A percentile compares a stretch with the other conserved stretches of the same genome.
Conservation (phyloP, 2,888 invertebrate species). For the Drosophila crucigera region DNA sequence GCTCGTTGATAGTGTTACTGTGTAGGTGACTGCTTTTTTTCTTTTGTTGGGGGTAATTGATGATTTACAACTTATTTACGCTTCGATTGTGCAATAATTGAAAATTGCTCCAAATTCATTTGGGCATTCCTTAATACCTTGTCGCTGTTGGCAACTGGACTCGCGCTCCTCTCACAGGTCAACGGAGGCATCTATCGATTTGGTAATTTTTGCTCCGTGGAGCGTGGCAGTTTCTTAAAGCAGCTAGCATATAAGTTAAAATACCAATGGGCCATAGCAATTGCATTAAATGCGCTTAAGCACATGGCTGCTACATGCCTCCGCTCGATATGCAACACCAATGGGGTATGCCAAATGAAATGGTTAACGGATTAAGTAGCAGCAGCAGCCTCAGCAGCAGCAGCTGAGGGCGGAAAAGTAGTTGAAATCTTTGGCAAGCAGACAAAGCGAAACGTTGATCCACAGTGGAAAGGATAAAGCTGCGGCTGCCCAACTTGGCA, state of each 20-base stretch:
- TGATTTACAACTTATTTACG: slow-evolving; percentile 83
- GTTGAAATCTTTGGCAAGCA: slow-evolving; percentile 62
- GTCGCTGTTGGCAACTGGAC: slow-evolving; percentile 45
- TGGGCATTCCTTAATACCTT: slow-evolving; percentile 58
- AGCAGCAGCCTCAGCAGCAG: slow-evolving; percentile 27
- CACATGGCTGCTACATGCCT: slow-evolving; percentile 53
- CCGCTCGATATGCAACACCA: slow-evolving; percentile 55
- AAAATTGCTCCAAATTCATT: slow-evolving; percentile 78
- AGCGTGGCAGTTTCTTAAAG: slow-evolving; percentile 26
- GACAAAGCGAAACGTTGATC: slow-evolving; percentile 71
- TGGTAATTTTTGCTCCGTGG: slow-evolving; percentile 17
- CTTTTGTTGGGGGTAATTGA: slow-evolving; percentile 69
- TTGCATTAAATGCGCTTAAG: slow-evolving; percentile 49
- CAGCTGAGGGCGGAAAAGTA: slow-evolving; percentile 40
- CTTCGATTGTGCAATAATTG: slow-evolving; percentile 82
- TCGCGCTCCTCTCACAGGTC: slow-evolving; percentile 38
- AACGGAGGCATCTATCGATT: slow-evolving; percentile 49
- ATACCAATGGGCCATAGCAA: slow-evolving; percentile 57
- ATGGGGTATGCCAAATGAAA: slow-evolving; percentile 69
- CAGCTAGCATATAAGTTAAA: slow-evolving; percentile 13
- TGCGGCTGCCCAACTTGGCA: slow-evolving; percentile 60
- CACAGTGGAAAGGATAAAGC: slow-evolving; percentile 38
- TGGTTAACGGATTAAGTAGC: slow-evolving; percentile 65
- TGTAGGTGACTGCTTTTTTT: slow-evolving; percentile 38
- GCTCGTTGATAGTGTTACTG: slow-evolving; percentile 28